phyloP scores from a whole-genome alignment of 1,140 invertebrate genomes.

The Leptinotarsa undecemlineata region DNA sequence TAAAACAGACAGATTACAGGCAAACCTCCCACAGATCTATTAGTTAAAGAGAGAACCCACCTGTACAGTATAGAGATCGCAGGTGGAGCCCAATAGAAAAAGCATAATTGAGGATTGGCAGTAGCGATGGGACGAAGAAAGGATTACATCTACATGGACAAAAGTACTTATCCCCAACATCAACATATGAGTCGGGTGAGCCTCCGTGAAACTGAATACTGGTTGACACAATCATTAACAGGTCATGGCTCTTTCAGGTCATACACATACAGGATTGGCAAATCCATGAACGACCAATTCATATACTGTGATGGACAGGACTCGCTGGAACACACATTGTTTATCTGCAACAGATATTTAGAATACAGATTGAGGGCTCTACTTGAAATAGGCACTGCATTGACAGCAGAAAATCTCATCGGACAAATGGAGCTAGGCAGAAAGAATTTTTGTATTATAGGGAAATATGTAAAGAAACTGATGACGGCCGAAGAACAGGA shows the following conservation, averaged over 20 bases:
- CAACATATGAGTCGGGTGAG: conserved; percentile 19
- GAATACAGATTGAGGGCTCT: neutral
- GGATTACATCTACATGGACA: conserved; percentile 11
- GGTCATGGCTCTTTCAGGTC: conserved; percentile 51
- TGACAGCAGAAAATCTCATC: neutral
- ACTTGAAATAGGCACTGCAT: neutral
- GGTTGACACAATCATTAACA: conserved; percentile 43
- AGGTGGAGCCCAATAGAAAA: neutral
- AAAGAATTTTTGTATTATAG: neutral
- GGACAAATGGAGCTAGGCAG: neutral
- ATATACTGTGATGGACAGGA: neutral
- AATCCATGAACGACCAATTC: conserved; percentile 4
- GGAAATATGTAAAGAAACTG: neutral
- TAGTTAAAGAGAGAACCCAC: conserved; percentile 5
- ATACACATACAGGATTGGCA: conserved; percentile 35
- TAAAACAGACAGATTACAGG: too few species aligned
- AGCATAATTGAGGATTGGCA: conserved; percentile 25
- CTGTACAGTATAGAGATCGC: neutral
- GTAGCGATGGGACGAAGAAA: conserved; percentile 15
- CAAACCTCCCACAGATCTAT: conserved; percentile 11
- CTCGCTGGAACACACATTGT: conserved; percentile 20
- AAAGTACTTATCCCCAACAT: conserved; percentile 6
- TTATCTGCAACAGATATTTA: neutral
- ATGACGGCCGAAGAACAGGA: too few species aligned
- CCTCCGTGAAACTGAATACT: conserved; percentile 38